A percentile compares a stretch with the other conserved stretches of the same genome.
These are phyloP conservation scores for Madoqua kirkii DNA, from an alignment of 2,113 vertebrate species.

Conservation along the genomic window DNA sequence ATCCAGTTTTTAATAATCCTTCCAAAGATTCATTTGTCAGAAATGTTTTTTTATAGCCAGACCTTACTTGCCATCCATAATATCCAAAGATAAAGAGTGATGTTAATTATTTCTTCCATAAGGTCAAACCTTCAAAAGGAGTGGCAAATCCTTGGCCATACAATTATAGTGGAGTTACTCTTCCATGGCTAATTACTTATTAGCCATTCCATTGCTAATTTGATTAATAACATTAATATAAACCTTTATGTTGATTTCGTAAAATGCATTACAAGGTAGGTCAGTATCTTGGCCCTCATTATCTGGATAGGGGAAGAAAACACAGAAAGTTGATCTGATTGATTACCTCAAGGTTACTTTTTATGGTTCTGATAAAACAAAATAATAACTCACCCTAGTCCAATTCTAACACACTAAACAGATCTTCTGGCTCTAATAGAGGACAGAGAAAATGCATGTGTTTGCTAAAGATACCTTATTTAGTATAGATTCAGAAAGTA, in stretches of 20 bases:
- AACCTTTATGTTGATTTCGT: constrained; percentile 70
- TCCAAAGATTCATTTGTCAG: neutral
- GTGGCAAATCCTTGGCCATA: constrained; percentile 34
- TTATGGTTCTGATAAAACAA: neutral
- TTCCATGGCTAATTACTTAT: constrained; percentile 67
- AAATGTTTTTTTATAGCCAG: constrained; percentile 11
- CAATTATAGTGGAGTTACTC: constrained; percentile 49
- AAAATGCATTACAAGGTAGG: constrained; percentile 66
- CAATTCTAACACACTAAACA: neutral
- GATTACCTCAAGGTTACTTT: constrained; percentile 44
- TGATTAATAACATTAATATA: constrained; percentile 68
- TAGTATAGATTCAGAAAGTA: neutral
- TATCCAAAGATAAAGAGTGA: neutral
- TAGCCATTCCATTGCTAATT: constrained; percentile 67
- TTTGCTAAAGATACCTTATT: neutral
- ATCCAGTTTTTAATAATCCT: neutral
- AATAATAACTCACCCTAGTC: neutral
- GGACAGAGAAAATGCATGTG: neutral
- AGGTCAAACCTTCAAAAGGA: constrained; percentile 40
- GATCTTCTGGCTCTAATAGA: neutral
- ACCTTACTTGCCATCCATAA: neutral
- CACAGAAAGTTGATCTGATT: constrained; percentile 43
- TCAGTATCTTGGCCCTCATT: constrained; percentile 51
- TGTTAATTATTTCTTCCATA: constrained; percentile 53
- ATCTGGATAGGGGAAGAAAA: constrained; percentile 41